Conservation (phyloP, 2,797 vertebrate species). For the Steatocranus sp. region DNA sequence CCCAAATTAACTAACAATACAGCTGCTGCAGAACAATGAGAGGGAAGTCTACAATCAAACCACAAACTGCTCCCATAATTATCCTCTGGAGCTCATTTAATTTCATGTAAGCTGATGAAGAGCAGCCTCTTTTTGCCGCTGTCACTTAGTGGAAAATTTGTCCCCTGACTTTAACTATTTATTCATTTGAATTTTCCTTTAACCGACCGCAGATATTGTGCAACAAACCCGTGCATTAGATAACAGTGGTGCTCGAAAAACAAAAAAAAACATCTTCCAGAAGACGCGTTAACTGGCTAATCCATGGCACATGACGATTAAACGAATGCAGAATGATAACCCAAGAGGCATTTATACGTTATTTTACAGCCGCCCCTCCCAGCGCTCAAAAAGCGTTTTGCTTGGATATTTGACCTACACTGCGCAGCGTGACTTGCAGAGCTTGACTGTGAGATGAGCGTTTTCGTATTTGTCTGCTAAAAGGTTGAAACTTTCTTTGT, state of each 20-base stretch:
- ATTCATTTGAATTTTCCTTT: background rate
- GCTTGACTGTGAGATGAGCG: background rate
- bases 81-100: constrained; percentile 19
- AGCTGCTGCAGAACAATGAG: constrained; percentile 3
- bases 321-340: background rate
- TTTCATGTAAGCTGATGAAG: background rate
- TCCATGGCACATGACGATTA: background rate
- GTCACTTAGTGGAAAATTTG: background rate
- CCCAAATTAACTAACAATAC: background rate
- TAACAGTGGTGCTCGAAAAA: background rate
- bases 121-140: background rate
- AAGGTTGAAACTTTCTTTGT: background rate
- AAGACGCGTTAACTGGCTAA: background rate
- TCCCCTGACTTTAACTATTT: background rate
- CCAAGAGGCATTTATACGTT: background rate
- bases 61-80: constrained; percentile 23
- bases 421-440: background rate
- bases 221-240: background rate
- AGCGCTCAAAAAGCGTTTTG: background rate
- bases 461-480: background rate
- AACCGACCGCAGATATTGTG: background rate
- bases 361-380: background rate
- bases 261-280: background rate
- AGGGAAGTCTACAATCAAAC: constrained; percentile 28
- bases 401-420: background rate